Conservation (phyloP, 2,797 vertebrate species). For the Otus scops region DNA sequence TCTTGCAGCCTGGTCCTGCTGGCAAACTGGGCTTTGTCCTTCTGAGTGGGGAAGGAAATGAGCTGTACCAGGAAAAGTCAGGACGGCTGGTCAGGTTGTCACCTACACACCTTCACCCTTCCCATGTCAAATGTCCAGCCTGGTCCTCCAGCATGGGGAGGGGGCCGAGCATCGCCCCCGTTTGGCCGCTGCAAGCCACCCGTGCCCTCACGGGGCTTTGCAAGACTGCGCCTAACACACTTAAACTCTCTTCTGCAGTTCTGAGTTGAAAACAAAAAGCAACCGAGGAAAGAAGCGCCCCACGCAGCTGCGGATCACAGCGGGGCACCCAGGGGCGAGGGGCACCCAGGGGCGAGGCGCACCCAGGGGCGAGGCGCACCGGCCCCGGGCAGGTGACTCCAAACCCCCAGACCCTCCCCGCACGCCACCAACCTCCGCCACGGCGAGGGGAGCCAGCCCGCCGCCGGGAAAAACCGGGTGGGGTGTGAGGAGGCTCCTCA, state of each 20-base stretch:
- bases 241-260: not conserved
- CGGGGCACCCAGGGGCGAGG: not conserved
- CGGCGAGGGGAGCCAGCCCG: no score
- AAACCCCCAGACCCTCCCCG: not conserved
- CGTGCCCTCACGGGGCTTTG: not conserved
- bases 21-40: not conserved
- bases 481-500: no score
- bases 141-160: rapidly evolving
- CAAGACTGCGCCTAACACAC: not conserved
- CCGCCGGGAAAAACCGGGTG: no score
- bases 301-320: rapidly evolving
- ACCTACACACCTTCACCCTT: not conserved
- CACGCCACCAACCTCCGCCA: not conserved
- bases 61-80: not conserved
- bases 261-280: no score
- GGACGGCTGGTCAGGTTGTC: rapidly evolving
- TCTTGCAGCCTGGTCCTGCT: not conserved
- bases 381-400: not conserved
- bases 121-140: not conserved
- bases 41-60: rapidly evolving
- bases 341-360: no score
- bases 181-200: not conserved
- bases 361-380: no score
- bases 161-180: rapidly evolving
- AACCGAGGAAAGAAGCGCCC: not conserved